Percentiles rank a stretch among this genome's conserved stretches.
These are phyloP conservation scores for Sebastes minor DNA, from an alignment of 2,797 vertebrate genomes.

Conservation along the genomic window DNA sequence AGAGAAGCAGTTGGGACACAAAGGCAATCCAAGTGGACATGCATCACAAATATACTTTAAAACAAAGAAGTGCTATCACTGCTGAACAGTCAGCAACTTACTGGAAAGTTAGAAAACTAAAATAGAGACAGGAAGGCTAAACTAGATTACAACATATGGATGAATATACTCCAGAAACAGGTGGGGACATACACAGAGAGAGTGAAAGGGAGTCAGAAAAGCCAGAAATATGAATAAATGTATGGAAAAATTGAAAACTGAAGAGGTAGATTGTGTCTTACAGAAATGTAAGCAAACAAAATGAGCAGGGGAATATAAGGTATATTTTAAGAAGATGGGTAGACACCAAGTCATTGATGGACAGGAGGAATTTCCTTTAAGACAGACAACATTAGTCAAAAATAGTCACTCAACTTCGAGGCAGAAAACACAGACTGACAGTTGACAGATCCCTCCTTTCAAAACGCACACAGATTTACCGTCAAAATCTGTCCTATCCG, in stretches of 20 bases:
- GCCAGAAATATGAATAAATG: slow-evolving; percentile 14
- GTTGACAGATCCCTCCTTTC: slow-evolving; percentile 52
- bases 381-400: slow-evolving; percentile 50
- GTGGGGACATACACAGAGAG: background rate
- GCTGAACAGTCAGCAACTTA: background rate
- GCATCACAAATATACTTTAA: background rate
- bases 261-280: slow-evolving; percentile 17
- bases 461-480: slow-evolving; percentile 37
- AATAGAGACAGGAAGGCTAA: background rate
- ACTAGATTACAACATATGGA: slow-evolving; percentile 20
- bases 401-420: slow-evolving; percentile 44
- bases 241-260: slow-evolving; percentile 23
- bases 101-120: background rate
- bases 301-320: background rate
- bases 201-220: background rate
- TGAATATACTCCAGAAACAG: background rate
- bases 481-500: slow-evolving; percentile 9
- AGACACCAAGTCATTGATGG: slow-evolving; percentile 31
- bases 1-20: background rate
- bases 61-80: background rate
- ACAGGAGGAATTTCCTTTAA: slow-evolving; percentile 29
- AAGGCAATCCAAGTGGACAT: background rate
- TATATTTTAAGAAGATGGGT: slow-evolving; percentile 6
- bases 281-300: slow-evolving; percentile 13
- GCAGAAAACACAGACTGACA: slow-evolving; percentile 51